These are phyloP conservation scores for Grammatotria lemairii DNA, from an alignment of 2,113 vertebrate genomes.

Conservation along the genomic window DNA sequence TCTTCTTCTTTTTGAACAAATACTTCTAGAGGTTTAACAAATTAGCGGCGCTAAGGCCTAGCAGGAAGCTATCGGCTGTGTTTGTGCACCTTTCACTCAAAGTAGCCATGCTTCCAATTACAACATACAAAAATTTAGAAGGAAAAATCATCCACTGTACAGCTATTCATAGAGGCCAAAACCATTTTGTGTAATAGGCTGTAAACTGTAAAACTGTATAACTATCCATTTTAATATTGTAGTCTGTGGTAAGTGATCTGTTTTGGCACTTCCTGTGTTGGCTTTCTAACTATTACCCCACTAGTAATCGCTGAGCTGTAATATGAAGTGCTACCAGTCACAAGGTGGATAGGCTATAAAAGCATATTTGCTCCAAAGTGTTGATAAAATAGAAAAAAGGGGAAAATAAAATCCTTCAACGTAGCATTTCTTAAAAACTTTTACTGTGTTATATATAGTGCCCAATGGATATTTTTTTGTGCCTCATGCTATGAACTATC, in stretches of 20 bases:
- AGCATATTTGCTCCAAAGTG: not conserved
- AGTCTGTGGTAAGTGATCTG: not conserved
- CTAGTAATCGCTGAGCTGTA: not conserved
- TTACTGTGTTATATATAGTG: not conserved
- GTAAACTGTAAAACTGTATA: not conserved
- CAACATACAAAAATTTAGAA: not conserved
- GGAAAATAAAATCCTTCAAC: not conserved
- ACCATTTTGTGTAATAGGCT: not conserved
- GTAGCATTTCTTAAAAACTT: not conserved
- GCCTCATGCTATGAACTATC: not conserved
- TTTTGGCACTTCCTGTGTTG: not conserved
- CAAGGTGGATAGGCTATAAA: not conserved
- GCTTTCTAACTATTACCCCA: not conserved
- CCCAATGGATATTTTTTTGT: not conserved
- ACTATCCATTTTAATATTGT: not conserved
- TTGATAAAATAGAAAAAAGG: not conserved
- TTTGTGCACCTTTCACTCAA: not conserved
- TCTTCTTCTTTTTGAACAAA: not conserved
- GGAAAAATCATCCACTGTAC: not conserved
- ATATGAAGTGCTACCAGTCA: not conserved
- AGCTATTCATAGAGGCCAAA: not conserved
- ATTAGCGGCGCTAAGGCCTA: not conserved
- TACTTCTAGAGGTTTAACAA: not conserved
- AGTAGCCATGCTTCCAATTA: not conserved
- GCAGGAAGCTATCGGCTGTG: not conserved